Percentiles rank a stretch among this genome's conserved stretches.
Conservation (phyloP, 2,797 vertebrate species). For the Schizopygopsis pylzovi region DNA sequence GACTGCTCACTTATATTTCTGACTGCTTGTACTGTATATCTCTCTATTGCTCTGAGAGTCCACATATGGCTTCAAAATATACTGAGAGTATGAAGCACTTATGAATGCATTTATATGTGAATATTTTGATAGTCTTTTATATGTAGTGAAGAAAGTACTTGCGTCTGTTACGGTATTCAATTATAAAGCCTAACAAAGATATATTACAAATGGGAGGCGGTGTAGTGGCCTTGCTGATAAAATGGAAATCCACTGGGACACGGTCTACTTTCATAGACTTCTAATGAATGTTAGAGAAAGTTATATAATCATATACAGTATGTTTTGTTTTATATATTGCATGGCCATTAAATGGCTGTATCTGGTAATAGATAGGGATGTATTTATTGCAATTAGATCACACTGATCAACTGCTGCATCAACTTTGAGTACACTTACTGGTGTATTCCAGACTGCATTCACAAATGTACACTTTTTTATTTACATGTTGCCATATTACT, state of each 20-base stretch:
- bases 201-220: not conserved
- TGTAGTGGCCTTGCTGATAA: not conserved
- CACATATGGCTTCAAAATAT: constrained; percentile 40
- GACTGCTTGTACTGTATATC: constrained; percentile 32
- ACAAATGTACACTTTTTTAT: constrained; percentile 5
- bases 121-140: constrained; percentile 22
- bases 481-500: not conserved
- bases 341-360: constrained; percentile 45
- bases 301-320: constrained; percentile 17
- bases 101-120: constrained; percentile 39
- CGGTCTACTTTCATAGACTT: constrained; percentile 26
- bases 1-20: constrained; percentile 31
- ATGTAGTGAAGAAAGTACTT: constrained; percentile 33
- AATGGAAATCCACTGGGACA: constrained; percentile 41
- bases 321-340: constrained; percentile 29
- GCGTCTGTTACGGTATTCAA: constrained; percentile 10
- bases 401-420: constrained; percentile 6
- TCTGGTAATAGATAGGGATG: constrained; percentile 39
- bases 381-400: constrained; percentile 39
- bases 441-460: constrained; percentile 2
- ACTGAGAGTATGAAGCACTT: constrained; percentile 60
- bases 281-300: constrained; percentile 40
- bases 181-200: constrained; percentile 2
- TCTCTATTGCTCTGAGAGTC: constrained; percentile 39
- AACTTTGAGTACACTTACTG: not conserved